Evolutionary conservation across 2,888 invertebrate species (phyloP), one percentile per base, ranked within the genome.

Genomic region (Iphiclides podalirius): DNA sequence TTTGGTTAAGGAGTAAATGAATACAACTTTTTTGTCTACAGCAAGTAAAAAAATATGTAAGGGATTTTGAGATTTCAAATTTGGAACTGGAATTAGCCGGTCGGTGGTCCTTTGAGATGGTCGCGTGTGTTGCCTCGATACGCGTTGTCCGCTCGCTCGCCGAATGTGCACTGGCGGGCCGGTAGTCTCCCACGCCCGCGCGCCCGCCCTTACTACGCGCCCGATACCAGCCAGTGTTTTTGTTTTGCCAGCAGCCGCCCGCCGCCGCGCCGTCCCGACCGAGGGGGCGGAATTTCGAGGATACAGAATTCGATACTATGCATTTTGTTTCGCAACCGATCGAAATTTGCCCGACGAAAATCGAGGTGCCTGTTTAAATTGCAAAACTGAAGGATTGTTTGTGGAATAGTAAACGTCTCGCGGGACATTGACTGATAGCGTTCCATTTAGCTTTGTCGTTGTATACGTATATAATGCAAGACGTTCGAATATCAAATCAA

Each of bases 151-250:
- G 67, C 53, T 74, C 75, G 79, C 63, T 61, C 52, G 81, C 67
- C 72, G 72, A 74, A 66, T 72, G 76, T 78, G 71, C 61, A 86
- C 87, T 87, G 86, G 57, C 75, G 67, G 52, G 63, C 6, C 54
- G 61, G 57, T 58, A 57, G 57, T 55, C 60, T 58, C 63, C 67
- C 65, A 67, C 67, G 57, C 63, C 59, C 63, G 57, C 75, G 75
- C 80, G 72, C 70, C 70, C 60, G 54, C 53, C 60, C 59, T 64
- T 73, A 63, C 67, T 73, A 63, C 67, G 60, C 62, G 60, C 62
- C 65, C 64, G 65, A 66, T 70, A 70, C 62, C 58, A 57, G 60
- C 62, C 63, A 63, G 58, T 48, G 61, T 61, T 72, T 72, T 69
- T 71, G 68, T 72, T 78, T 72, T 72, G 57, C 66, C 66, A 60